phyloP scores from a whole-genome alignment of 2,113 vertebrate species.

The Tylochromis polylepis region DNA sequence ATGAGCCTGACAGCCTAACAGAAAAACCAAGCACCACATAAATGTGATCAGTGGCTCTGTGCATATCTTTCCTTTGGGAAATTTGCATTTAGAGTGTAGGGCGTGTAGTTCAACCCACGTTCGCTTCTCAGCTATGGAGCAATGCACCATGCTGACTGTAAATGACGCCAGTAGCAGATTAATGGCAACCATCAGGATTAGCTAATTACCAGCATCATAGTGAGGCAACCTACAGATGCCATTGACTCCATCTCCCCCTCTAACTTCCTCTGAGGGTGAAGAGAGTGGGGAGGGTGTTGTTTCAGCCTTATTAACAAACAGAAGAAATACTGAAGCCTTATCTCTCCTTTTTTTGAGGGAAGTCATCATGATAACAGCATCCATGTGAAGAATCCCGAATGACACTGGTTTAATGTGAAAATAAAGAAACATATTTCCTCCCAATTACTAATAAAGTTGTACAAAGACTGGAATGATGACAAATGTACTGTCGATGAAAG shows the following conservation, averaged over 20 bases:
- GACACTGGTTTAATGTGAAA: neutral
- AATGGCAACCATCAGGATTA: constrained; percentile 61
- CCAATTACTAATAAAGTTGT: neutral
- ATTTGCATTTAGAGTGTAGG: constrained; percentile 48
- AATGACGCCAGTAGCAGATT: constrained; percentile 50
- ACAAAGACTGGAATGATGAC: neutral
- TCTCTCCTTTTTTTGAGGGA: constrained; percentile 17
- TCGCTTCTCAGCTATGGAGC: neutral
- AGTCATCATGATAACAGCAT: constrained; percentile 28
- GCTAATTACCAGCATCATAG: constrained; percentile 48
- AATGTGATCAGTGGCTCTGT: constrained; percentile 5
- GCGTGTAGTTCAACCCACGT: constrained; percentile 9
- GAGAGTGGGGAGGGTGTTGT: neutral
- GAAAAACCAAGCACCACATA: constrained; percentile 1
- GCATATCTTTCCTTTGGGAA: constrained; percentile 16
- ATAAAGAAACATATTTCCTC: neutral
- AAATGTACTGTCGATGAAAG: neutral
- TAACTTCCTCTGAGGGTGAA: neutral
- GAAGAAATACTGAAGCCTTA: constrained; percentile 26
- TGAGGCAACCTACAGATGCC: constrained; percentile 31
- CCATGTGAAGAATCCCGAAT: constrained; percentile 26
- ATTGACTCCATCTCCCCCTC: constrained; percentile 1
- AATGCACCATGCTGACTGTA: constrained; percentile 35
- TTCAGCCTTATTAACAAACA: constrained; percentile 32
- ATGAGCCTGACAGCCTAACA: neutral